Conservation (phyloP, 2,797 vertebrate genomes). For the Aplochiton taeniatus region DNA sequence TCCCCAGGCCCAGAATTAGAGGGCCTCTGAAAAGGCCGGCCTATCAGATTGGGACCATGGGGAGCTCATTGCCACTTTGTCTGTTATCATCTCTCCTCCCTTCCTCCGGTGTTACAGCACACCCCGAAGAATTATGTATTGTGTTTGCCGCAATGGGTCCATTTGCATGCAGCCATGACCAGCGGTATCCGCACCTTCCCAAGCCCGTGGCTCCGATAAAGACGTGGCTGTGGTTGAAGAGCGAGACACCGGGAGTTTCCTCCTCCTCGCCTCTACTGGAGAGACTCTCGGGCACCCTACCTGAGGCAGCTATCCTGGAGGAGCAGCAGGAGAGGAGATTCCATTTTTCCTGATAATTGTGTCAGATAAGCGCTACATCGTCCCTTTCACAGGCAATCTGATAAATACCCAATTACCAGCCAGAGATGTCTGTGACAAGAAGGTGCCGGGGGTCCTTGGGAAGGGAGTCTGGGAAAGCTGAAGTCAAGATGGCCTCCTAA, state of each 20-base stretch:
- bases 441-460: slow-evolving; percentile 60
- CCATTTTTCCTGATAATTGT: slow-evolving; percentile 91
- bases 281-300: slow-evolving; percentile 68
- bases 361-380: slow-evolving; percentile 83
- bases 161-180: slow-evolving; percentile 66
- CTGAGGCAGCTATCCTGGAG: slow-evolving; percentile 51
- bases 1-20: slow-evolving; percentile 57
- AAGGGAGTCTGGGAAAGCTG: slow-evolving; percentile 33
- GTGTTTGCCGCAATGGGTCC: slow-evolving; percentile 50
- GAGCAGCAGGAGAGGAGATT: slow-evolving; percentile 62
- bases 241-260: slow-evolving; percentile 9
- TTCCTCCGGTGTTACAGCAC: slow-evolving; percentile 41
- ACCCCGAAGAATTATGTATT: slow-evolving; percentile 47
- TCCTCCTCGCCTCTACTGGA: slow-evolving; percentile 22
- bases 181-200: slow-evolving; percentile 1
- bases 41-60: slow-evolving; percentile 55
- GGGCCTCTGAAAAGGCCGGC: slow-evolving; percentile 37
- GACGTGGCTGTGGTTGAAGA: slow-evolving; percentile 18
- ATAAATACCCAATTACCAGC: slow-evolving; percentile 95
- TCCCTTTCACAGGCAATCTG: slow-evolving; percentile 86
- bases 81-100: slow-evolving; percentile 55
- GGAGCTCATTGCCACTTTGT: slow-evolving; percentile 35
- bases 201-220: slow-evolving; percentile 38
- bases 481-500: slow-evolving; percentile 46
- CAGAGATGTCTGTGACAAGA: slow-evolving; percentile 77